Evolutionary conservation across 2,888 invertebrate species (phyloP).

Genomic region (Branchipolynoe longqiensis): DNA sequence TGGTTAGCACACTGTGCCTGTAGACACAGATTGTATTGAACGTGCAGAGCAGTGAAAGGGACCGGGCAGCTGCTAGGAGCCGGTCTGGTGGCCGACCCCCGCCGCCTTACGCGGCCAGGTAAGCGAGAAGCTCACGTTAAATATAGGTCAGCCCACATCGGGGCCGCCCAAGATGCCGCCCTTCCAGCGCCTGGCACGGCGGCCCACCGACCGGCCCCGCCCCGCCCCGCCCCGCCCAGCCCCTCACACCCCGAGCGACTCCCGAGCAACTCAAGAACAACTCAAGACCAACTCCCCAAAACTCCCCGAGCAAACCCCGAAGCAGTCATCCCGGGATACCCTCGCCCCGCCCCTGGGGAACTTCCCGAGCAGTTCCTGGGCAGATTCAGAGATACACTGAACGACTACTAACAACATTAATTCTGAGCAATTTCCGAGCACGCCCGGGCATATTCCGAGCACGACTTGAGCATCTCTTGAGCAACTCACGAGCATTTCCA

Average conservation of each 20-base stretch:
- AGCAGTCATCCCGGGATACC: too few species aligned
- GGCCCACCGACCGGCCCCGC: not conserved
- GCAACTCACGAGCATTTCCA: not conserved
- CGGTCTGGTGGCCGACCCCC: not conserved
- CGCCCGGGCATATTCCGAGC: not conserved
- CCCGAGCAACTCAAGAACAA: too few species aligned
- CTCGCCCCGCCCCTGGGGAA: too few species aligned
- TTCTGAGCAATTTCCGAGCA: too few species aligned
- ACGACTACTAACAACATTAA: too few species aligned
- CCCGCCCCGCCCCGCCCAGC: not conserved
- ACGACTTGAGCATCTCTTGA: not conserved
- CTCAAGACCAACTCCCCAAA: too few species aligned
- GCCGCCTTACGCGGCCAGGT: constrained; percentile 41
- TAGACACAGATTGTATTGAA: too few species aligned
- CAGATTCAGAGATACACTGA: too few species aligned
- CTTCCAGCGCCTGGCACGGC: constrained; percentile 41
- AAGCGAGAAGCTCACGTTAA: constrained; percentile 28
- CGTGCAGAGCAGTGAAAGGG: not conserved
- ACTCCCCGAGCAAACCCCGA: too few species aligned
- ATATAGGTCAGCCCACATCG: constrained; percentile 44
- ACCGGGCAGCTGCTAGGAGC: not conserved
- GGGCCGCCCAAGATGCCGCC: constrained; percentile 9
- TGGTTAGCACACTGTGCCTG: too few species aligned
- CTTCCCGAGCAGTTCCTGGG: too few species aligned
- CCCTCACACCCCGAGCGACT: not conserved